Evolutionary conservation across 2,113 vertebrate genomes (phyloP).

Genomic region (Lycocorax pyrrhopterus): DNA sequence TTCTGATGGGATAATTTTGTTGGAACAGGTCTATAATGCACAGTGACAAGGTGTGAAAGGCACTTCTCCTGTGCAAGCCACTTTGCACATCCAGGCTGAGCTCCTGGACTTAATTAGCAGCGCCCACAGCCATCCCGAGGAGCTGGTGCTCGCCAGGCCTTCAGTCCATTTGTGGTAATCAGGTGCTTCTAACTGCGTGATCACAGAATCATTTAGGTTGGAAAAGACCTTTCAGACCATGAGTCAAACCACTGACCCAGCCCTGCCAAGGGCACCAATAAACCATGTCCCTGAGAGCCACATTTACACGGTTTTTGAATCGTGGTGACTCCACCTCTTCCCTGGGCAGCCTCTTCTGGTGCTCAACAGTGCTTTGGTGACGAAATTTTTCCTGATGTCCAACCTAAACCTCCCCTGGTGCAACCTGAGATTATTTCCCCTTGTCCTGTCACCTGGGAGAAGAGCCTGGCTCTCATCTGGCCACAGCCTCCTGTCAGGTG

Average conservation of each 20-base stretch:
- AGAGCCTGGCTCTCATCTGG: background rate
- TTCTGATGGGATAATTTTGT: conserved; percentile 49
- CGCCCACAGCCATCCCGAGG: background rate
- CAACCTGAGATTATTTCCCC: background rate
- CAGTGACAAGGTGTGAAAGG: conserved; percentile 38
- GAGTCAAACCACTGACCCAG: background rate
- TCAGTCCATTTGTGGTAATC: background rate
- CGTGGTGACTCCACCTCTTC: background rate
- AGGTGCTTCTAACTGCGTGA: background rate
- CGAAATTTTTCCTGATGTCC: background rate
- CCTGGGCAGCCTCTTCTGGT: background rate
- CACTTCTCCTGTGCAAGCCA: background rate
- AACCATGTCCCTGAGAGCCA: background rate
- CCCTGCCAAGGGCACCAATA: background rate
- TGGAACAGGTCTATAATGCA: background rate
- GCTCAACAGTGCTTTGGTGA: background rate
- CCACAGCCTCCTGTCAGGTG: background rate
- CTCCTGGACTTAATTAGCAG: conserved; percentile 23
- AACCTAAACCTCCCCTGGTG: background rate
- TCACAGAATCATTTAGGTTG: background rate
- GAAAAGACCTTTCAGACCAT: background rate
- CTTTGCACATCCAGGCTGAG: conserved; percentile 14
- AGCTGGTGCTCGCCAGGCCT: background rate
- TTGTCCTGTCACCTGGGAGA: background rate
- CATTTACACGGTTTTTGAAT: background rate